Evolutionary conservation across 2,113 vertebrate species (phyloP).

Genomic region (Scartelaos histophorus): DNA sequence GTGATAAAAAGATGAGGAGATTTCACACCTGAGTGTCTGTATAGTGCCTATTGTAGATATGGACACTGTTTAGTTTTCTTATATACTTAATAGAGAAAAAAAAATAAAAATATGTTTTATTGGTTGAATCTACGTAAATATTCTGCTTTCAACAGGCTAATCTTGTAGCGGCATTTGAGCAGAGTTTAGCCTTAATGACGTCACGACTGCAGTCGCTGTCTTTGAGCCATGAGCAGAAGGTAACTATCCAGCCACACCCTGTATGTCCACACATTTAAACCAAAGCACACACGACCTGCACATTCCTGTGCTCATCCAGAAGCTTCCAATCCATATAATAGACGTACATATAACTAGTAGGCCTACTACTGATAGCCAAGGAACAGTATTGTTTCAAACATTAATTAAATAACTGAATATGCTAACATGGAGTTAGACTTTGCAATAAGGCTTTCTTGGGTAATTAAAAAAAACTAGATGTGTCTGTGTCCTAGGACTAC

Average conservation of each 20-base stretch:
- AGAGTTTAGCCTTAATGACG: constrained; percentile 92
- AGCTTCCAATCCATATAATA: constrained; percentile 16
- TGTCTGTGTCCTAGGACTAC: too few relatives aligned
- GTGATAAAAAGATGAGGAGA: constrained; percentile 27
- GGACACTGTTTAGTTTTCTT: neutral
- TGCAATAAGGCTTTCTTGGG: neutral
- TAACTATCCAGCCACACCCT: constrained; percentile 43
- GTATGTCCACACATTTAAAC: constrained; percentile 7
- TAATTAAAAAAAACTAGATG: neutral
- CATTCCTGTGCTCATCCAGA: neutral
- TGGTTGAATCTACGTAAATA: neutral
- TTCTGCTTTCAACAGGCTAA: constrained; percentile 80
- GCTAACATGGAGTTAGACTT: neutral
- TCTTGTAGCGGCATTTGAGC: constrained; percentile 93
- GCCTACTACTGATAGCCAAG: neutral
- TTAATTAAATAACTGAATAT: neutral
- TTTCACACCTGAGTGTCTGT: constrained; percentile 16
- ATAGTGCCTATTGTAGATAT: neutral
- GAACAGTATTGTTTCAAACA: neutral
- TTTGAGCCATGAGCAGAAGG: constrained; percentile 90
- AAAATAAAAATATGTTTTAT: neutral
- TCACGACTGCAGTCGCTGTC: constrained; percentile 89
- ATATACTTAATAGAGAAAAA: neutral
- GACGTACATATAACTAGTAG: neutral
- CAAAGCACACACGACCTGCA: constrained; percentile 25